Conservation (phyloP, 2,797 vertebrate species). For the Hozukius guyotensis region DNA sequence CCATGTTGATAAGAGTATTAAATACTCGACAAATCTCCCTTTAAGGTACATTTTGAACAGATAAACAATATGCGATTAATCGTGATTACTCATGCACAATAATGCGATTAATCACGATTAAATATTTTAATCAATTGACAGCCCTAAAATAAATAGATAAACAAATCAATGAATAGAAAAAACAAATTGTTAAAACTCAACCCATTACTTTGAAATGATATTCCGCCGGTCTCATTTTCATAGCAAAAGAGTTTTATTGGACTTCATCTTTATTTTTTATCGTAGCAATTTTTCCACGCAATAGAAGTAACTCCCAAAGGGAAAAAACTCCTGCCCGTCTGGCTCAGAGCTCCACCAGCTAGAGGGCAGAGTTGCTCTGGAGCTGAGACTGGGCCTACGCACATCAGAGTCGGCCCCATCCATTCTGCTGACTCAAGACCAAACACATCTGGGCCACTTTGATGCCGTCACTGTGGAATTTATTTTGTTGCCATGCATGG, state of each 20-base stretch:
- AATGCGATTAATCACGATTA: too few relatives aligned
- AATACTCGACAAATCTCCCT: too few relatives aligned
- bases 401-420: constrained; percentile 28
- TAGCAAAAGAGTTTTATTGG: background rate
- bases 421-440: constrained; percentile 41
- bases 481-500: constrained; percentile 24
- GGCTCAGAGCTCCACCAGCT: constrained; percentile 16
- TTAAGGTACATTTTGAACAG: background rate
- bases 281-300: background rate
- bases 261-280: constrained; percentile 9
- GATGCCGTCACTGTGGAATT: constrained; percentile 36
- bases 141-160: background rate
- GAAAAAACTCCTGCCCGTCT: constrained; percentile 7
- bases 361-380: constrained; percentile 51
- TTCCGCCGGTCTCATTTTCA: background rate
- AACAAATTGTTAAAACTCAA: background rate
- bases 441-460: constrained; percentile 54
- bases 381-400: background rate
- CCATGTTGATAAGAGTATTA: too few relatives aligned
- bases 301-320: constrained; percentile 2
- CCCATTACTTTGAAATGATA: background rate
- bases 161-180: background rate
- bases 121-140: background rate
- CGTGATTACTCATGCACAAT: too few relatives aligned
- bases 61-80: background rate